Base-by-base conservation (phyloP, 2,888 invertebrate species). In the Agrochola circellaris region DNA sequence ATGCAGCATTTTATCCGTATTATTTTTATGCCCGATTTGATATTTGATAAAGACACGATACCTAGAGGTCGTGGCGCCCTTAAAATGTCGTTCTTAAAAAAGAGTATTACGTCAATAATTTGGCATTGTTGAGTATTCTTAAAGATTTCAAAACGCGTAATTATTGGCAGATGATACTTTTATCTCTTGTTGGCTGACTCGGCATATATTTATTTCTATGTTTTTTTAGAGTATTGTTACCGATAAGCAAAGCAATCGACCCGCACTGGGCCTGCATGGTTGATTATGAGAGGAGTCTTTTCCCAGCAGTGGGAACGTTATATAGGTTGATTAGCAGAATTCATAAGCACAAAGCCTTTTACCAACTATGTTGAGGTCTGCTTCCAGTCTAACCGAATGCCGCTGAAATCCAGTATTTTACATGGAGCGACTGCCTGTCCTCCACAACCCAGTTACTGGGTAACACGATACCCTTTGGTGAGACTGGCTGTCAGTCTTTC, bases 51-150 rank as follows among this genome's bases (percentile, higher is more conserved):
- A 66, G 38, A 68, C 23, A 60, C 56, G 84, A 84, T 79, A 85
- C 76, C 13, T 58, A 74, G 69, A 84, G 84, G 72, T 77, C 75
- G 51, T 13, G 58, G 4, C 26, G 86, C 84, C 86, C 86, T 83
- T 65, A 73, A 70, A 62, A 68, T 51, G 74, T 77, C 62, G 65
- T 78, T 73, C 65, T 48, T 73, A 56, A 77, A 82, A 79, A 76
- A 74, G 80, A 83, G 68, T 67, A 75, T 75, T 83, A 72, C 79
- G 81, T 85, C 54, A 83, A 74, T 60, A 56, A 77, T 84, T 79
- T 84, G 84, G 79, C 79, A 81, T 77, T 77, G 38, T 42, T 20
- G 38, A 62, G 71, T 42, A 60, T 81, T 76, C 61, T 51, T 51
- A 69, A 23, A 54, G 11, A 54, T 38, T 34, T 82, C 45, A 26